Conservation (phyloP, 2,888 invertebrate species). For the Gryllus longicercus region DNA sequence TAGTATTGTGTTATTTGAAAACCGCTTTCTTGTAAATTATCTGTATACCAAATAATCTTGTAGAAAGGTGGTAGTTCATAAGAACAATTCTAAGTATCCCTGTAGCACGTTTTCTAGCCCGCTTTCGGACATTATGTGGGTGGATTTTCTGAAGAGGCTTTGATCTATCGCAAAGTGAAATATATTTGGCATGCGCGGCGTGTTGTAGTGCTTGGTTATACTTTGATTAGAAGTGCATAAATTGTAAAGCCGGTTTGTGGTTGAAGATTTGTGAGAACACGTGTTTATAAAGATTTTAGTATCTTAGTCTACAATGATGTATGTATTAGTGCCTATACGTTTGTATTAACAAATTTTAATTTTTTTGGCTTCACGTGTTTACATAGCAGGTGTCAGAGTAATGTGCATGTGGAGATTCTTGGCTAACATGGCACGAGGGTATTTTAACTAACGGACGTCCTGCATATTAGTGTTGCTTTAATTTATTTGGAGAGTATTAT, state of each 20-base stretch:
- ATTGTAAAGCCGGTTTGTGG: too few relatives aligned
- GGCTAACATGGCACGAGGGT: too few relatives aligned
- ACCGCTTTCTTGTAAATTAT: not conserved
- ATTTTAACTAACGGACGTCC: too few relatives aligned
- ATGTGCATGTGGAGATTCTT: not conserved
- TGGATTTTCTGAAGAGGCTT: constrained; percentile 7
- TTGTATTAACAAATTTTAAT: not conserved
- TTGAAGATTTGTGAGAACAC: not conserved
- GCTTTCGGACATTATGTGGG: not conserved
- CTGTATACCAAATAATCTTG: not conserved
- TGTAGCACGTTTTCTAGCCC: constrained; percentile 27
- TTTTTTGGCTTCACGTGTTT: not conserved
- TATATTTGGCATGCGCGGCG: too few relatives aligned
- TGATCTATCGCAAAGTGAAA: too few relatives aligned
- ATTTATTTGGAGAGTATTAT: not conserved
- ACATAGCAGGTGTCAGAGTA: not conserved
- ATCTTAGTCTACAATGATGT: not conserved
- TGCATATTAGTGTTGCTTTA: not conserved
- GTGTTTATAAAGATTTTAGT: not conserved
- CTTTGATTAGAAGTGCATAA: too few relatives aligned
- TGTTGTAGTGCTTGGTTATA: too few relatives aligned
- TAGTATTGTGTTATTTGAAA: not conserved
- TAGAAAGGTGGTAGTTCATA: not conserved
- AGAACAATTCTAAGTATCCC: not conserved
- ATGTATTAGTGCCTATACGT: not conserved